These are phyloP conservation scores for Pica pica DNA, from an alignment of 2,113 vertebrate genomes.

Conservation along the genomic window DNA sequence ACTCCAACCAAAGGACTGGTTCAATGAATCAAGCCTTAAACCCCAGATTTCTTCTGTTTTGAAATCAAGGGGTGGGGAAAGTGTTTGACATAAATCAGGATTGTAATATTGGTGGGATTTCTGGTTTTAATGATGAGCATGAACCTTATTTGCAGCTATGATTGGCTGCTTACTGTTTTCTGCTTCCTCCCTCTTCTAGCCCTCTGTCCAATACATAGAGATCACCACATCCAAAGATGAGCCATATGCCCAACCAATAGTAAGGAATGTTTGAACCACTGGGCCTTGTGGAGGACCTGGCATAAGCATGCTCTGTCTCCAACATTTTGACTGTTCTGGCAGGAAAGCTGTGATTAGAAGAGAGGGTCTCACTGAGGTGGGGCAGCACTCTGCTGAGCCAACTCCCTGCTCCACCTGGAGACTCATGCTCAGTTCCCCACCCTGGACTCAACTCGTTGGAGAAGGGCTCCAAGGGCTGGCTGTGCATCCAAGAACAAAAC, in stretches of 20 bases:
- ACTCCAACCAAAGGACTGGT: background rate
- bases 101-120: background rate
- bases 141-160: background rate
- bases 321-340: background rate
- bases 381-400: background rate
- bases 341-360: background rate
- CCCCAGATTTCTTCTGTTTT: background rate
- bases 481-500: background rate
- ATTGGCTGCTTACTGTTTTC: background rate
- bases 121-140: background rate
- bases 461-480: background rate
- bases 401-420: background rate
- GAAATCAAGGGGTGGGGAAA: background rate
- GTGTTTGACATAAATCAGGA: background rate
- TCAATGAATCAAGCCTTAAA: background rate
- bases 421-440: background rate
- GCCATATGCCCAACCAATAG: background rate
- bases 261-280: background rate
- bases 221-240: background rate
- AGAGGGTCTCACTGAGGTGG: accelerated
- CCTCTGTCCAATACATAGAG: background rate
- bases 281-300: background rate
- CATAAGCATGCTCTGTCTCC: background rate
- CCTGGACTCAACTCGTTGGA: background rate
- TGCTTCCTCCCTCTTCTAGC: background rate